Evolutionary conservation across 2,797 vertebrate species (phyloP).

Genomic region (Passerculus sandwichensis): DNA sequence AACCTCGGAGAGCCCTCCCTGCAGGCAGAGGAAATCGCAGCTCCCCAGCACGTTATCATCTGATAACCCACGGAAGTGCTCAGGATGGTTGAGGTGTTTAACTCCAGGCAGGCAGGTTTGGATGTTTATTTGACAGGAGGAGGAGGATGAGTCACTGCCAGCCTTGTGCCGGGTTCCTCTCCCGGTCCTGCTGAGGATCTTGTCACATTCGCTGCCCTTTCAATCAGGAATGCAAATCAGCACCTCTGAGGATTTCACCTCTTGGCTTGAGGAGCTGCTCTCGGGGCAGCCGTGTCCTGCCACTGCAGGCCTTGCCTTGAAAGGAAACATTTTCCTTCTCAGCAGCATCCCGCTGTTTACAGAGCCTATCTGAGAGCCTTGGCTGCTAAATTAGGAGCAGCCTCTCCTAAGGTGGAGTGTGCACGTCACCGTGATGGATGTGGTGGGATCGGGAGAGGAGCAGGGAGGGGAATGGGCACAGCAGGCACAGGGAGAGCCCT

Average conservation of each 20-base stretch:
- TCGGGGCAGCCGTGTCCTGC: neutral
- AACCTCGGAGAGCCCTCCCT: neutral
- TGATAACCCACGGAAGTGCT: neutral
- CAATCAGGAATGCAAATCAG: neutral
- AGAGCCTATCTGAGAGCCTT: neutral
- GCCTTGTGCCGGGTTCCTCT: neutral
- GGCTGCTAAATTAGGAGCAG: neutral
- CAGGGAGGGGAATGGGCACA: neutral
- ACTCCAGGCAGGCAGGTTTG: neutral
- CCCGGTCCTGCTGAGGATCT: neutral
- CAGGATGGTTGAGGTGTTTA: neutral
- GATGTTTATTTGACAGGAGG: constrained; percentile 8
- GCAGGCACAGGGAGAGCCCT: neutral
- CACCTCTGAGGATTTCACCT: neutral
- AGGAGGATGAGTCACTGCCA: constrained; percentile 42
- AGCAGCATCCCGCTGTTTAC: neutral
- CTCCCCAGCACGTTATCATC: neutral
- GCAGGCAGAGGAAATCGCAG: neutral
- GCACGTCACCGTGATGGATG: neutral
- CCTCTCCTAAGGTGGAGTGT: neutral
- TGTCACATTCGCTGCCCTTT: neutral
- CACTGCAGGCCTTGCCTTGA: neutral
- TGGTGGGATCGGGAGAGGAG: neutral
- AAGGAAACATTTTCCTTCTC: neutral
- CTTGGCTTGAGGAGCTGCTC: neutral